Evolutionary conservation across 2,888 invertebrate species (phyloP).

Genomic region (Cephalotes varians): DNA sequence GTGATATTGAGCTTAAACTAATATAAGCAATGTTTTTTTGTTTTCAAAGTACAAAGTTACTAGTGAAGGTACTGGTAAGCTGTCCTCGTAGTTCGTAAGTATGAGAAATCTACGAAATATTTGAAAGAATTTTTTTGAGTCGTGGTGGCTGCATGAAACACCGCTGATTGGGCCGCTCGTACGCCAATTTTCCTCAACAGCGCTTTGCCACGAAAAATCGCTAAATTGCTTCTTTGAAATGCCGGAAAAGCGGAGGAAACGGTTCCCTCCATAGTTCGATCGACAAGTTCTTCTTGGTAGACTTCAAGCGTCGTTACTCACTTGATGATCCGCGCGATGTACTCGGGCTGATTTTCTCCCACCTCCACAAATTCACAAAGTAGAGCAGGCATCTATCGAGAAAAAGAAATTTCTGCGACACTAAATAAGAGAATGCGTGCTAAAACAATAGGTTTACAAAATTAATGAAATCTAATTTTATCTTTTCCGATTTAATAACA

Average conservation of each 20-base stretch:
- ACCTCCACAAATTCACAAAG: conserved; percentile 47
- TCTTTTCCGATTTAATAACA: background rate
- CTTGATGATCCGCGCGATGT: conserved; percentile 64
- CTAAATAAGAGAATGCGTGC: background rate
- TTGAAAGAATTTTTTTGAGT: conserved; percentile 77
- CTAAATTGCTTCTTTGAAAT: conserved; percentile 85
- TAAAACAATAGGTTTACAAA: background rate
- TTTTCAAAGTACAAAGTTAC: conserved; percentile 11
- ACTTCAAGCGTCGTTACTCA: conserved; percentile 69
- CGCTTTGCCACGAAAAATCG: conserved; percentile 83
- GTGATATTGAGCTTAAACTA: background rate
- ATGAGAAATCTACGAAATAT: conserved; percentile 38
- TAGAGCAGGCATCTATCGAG: conserved; percentile 26
- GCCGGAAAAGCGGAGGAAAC: conserved; percentile 77
- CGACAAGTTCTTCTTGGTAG: conserved; percentile 62
- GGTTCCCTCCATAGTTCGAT: conserved; percentile 70
- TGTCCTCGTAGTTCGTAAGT: conserved; percentile 29
- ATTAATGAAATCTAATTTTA: background rate
- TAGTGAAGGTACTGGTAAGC: conserved; percentile 6
- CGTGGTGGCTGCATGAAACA: conserved; percentile 82
- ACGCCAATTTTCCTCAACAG: conserved; percentile 83
- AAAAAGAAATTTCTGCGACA: background rate
- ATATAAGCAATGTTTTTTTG: conserved; percentile 9
- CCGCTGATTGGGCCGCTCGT: conserved; percentile 85
- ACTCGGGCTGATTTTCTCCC: conserved; percentile 62